Conservation (phyloP, 2,113 vertebrate genomes). For the Channa maculata region DNA sequence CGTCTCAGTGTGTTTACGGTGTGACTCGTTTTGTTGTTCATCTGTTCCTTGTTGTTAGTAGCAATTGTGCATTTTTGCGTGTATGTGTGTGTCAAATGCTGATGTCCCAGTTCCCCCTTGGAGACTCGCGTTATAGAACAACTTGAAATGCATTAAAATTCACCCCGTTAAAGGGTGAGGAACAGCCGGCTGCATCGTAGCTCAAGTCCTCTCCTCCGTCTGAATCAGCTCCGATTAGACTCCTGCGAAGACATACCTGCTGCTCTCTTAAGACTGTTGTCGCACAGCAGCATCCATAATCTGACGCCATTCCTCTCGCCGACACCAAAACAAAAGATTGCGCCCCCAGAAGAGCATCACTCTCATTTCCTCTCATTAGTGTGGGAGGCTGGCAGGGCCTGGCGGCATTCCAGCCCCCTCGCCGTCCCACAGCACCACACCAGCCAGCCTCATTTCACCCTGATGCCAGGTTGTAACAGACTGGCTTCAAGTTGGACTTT, state of each 20-base stretch:
- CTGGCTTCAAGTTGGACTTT: constrained; percentile 41
- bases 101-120: constrained; percentile 22
- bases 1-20: constrained; percentile 62
- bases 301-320: constrained; percentile 54
- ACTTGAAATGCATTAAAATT: constrained; percentile 19
- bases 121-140: constrained; percentile 38
- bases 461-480: constrained; percentile 29
- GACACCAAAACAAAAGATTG: constrained; percentile 65
- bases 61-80: constrained; percentile 30
- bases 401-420: constrained; percentile 61
- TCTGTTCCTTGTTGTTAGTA: constrained; percentile 62
- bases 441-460: constrained; percentile 41
- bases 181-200: background rate
- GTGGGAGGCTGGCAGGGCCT: constrained; percentile 52
- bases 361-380: constrained; percentile 72
- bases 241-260: constrained; percentile 15
- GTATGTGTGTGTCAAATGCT: constrained; percentile 36
- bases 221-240: constrained; percentile 36
- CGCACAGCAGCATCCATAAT: constrained; percentile 44
- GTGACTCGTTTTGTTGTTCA: constrained; percentile 67
- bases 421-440: constrained; percentile 47
- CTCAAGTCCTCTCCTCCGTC: constrained; percentile 12
- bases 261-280: constrained; percentile 51
- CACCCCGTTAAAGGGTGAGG: background rate
- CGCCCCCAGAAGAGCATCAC: constrained; percentile 56